Evolutionary conservation across 2,888 invertebrate species (phyloP), one percentile per base, ranked within the genome.

Genomic region (Crossocerus cetratus): DNA sequence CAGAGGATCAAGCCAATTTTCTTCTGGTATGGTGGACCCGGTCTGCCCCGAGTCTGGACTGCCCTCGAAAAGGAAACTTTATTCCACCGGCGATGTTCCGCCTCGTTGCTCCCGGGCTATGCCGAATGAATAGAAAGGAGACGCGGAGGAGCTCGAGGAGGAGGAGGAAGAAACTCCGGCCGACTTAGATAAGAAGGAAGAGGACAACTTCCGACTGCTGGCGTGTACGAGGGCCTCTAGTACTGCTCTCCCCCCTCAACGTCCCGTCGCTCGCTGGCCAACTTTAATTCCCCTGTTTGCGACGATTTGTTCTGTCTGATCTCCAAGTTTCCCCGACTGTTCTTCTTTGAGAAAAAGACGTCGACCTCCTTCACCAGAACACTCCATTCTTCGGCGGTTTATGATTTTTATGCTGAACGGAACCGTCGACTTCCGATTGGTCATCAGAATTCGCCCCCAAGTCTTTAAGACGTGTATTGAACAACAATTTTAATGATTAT

Each of bases 261-360:
- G 5, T 8, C 32, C 32, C 32, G 8, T 32, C 8, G 5, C 3
- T 0, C 32, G 32, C 11, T 11, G 22, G 21, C 54, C 21, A 69
- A 79, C 63, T 69, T 76, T 68, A 72, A 76, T 76, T 72, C 42
- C 53, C 55, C 53, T 66, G 58, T 65, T 32, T n/a, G 20, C 14
- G 64, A 49, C 56, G 56, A 67, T 62, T 67, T 62, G 54, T 62
- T 60, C 53, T 58, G 16, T 18, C 23, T 32, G 32, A 59, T 62
- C 45, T n/a, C 18, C 59, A 59, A 60, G 55, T 76, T 74, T 32
- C 49, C 65, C 60, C 71, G 65, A 71, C 65, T 58, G 20, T 13
- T n/a, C 11, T 32, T 32, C 32, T 32, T 32, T 2, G 3, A 5
- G 32, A 32, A 11, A 32, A 32, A 32, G 32, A 32, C 5, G 1